Evolutionary conservation across 2,113 vertebrate genomes (phyloP), one percentile per base, ranked within the genome.

Genomic region (Grantiella picta): DNA sequence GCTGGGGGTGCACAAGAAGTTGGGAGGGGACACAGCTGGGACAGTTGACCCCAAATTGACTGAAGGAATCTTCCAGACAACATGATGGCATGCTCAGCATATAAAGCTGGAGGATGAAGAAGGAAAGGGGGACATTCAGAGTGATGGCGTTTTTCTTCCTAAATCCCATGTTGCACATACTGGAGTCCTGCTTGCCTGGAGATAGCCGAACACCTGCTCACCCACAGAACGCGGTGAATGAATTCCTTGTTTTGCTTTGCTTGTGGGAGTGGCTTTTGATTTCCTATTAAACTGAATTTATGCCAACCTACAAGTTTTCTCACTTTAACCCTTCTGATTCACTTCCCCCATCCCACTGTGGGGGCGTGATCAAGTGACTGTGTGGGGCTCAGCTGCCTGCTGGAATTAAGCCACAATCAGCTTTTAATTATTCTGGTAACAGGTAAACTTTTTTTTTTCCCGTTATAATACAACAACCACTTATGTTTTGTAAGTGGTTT

Each of bases 1-100:
- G 19, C 11, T 78, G 10, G 1, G 5, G 17, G 0, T 11, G 14
- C 29, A 69, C 20, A 31, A 77, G 33, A 59, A 45, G 1, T 0
- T 86, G 29, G 14, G 28, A 73, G 28, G 23, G 16, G 38, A n/a
- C 54, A 65, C 8, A 61, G 23, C 7, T 9, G 24, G 33, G 28
- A 60, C 19, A 60, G 45, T 17, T 45, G 44, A 60, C 20, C 11
- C 11, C 35, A 66, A 15, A 11, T 7, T 27, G 36, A 44, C 25
- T 5, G 7, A 36, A 59, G 12, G 44, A 12, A 29, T 66, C 15
- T 59, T 33, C 36, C 15, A 23, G 3, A 42, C 11, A 40, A 24
- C 38, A 28, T 3, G 19, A 15, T 3, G 0, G 10, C 10, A 7
- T 17, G 23, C 10, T 75, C n/a, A 20, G 66, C 10, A 35, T 2